Percentiles rank a stretch among this genome's conserved stretches.
Conservation (phyloP, 2,888 invertebrate species). For the Endomychus coccineus region DNA sequence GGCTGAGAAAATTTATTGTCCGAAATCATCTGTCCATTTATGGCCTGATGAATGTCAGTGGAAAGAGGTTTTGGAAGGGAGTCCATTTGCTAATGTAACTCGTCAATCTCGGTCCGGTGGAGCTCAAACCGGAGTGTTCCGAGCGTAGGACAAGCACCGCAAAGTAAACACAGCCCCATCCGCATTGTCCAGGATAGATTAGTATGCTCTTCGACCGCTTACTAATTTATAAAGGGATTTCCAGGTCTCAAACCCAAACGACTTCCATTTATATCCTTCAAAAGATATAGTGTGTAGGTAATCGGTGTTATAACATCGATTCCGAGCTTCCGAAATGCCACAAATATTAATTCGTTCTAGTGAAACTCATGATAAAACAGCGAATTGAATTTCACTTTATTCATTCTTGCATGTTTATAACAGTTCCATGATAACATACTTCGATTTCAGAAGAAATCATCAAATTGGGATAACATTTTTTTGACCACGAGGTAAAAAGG, state of each 20-base stretch:
- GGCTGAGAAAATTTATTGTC: conserved; percentile 16
- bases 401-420: too few relatives aligned
- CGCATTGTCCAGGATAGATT: conserved; percentile 33
- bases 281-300: conserved; percentile 12
- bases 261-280: conserved; percentile 12
- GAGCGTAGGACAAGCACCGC: conserved; percentile 21
- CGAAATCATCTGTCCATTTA: conserved; percentile 15
- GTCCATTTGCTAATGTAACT: conserved; percentile 42
- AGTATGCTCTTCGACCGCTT: conserved; percentile 25
- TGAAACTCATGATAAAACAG: too few relatives aligned
- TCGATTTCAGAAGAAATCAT: too few relatives aligned
- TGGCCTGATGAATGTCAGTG: background rate
- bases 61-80: conserved; percentile 3
- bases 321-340: too few relatives aligned
- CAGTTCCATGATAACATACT: too few relatives aligned
- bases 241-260: conserved; percentile 11
- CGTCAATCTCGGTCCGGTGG: conserved; percentile 37
- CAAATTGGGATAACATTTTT: too few relatives aligned
- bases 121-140: conserved; percentile 11
- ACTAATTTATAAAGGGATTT: conserved; percentile 27
- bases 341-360: too few relatives aligned
- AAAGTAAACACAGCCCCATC: conserved; percentile 29
- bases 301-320: too few relatives aligned
- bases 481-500: too few relatives aligned
- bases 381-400: too few relatives aligned